Evolutionary conservation across 2,888 invertebrate species (phyloP).

Genomic region (Drosophila paramelanica): DNA sequence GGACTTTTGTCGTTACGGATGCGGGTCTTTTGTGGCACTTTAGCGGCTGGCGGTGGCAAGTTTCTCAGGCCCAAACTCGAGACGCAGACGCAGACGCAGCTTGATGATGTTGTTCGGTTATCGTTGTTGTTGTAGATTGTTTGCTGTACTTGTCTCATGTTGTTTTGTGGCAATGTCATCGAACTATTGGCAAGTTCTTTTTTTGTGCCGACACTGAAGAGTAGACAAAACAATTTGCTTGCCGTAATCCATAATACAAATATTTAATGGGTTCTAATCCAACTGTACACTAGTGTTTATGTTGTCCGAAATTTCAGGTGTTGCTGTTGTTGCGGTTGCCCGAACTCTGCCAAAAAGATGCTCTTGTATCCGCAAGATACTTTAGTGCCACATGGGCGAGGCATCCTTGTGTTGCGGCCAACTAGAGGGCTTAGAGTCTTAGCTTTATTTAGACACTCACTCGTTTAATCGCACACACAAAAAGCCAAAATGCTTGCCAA

Average conservation of each 20-base stretch:
- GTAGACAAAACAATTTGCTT: slow-evolving; percentile 26
- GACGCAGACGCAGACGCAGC: slow-evolving; percentile 43
- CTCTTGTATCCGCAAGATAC: slow-evolving; percentile 46
- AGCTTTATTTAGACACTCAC: slow-evolving; percentile 40
- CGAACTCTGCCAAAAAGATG: slow-evolving; percentile 52
- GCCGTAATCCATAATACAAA: slow-evolving; percentile 33
- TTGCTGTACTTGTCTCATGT: slow-evolving; percentile 44
- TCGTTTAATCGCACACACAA: slow-evolving; percentile 39
- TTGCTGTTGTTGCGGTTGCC: slow-evolving; percentile 48
- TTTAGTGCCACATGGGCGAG: slow-evolving; percentile 49
- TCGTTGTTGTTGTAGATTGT: slow-evolving; percentile 12
- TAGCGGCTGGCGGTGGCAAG: slow-evolving; percentile 54
- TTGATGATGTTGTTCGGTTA: slow-evolving; percentile 61
- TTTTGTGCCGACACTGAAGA: slow-evolving; percentile 13
- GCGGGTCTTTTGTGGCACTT: slow-evolving; percentile 59
- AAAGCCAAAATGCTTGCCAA: slow-evolving; percentile 55
- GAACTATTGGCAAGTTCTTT: slow-evolving; percentile 67
- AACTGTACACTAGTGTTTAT: slow-evolving; percentile 26
- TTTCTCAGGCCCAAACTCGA: slow-evolving; percentile 52
- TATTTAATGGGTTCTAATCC: slow-evolving; percentile 6
- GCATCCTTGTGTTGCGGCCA: slow-evolving; percentile 37
- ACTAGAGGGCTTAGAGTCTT: slow-evolving; percentile 35
- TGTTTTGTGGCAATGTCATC: slow-evolving; percentile 65
- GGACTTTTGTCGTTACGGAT: slow-evolving; percentile 54
- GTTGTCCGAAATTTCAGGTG: slow-evolving; percentile 41